Evolutionary conservation across 2,888 invertebrate genomes (phyloP).

Genomic region (Caenorhabditis becei): DNA sequence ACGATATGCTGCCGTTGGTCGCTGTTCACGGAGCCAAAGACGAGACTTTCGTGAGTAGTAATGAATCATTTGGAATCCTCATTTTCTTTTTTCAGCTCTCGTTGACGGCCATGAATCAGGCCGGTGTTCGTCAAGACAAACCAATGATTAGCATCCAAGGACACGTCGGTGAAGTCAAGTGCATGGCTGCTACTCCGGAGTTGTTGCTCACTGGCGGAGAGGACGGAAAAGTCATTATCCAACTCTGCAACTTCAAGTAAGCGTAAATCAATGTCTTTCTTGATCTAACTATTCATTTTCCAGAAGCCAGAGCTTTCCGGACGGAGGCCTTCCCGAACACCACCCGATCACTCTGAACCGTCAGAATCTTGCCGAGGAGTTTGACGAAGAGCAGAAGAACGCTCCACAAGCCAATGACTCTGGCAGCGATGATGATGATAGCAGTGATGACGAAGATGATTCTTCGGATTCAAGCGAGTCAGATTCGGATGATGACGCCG

Average conservation of each 20-base stretch:
- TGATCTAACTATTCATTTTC: neutral
- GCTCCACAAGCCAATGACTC: neutral
- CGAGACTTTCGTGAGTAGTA: slow-evolving; percentile 30
- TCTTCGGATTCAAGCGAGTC: slow-evolving; percentile 4
- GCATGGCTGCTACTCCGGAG: slow-evolving; percentile 20
- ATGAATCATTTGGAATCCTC: neutral
- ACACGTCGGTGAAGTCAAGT: slow-evolving; percentile 39
- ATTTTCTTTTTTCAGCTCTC: slow-evolving; percentile 25
- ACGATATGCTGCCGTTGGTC: slow-evolving; percentile 40
- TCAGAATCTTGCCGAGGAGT: slow-evolving; percentile 6
- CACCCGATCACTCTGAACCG: slow-evolving; percentile 39
- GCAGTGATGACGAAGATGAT: neutral
- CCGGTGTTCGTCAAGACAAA: slow-evolving; percentile 10
- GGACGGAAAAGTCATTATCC: slow-evolving; percentile 64
- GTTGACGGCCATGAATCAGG: slow-evolving; percentile 41
- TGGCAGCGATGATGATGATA: neutral
- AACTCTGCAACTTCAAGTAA: slow-evolving; percentile 57
- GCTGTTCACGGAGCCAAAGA: slow-evolving; percentile 39
- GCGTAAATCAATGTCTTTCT: neutral
- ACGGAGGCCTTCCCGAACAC: slow-evolving; percentile 14
- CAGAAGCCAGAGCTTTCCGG: slow-evolving; percentile 33
- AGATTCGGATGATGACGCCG: neutral
- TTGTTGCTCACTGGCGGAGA: slow-evolving; percentile 63
- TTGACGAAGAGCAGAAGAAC: neutral
- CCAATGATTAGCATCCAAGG: slow-evolving; percentile 22